Evolutionary conservation across 1,140 invertebrate species (phyloP).

Genomic region (Drosophila sp.): DNA sequence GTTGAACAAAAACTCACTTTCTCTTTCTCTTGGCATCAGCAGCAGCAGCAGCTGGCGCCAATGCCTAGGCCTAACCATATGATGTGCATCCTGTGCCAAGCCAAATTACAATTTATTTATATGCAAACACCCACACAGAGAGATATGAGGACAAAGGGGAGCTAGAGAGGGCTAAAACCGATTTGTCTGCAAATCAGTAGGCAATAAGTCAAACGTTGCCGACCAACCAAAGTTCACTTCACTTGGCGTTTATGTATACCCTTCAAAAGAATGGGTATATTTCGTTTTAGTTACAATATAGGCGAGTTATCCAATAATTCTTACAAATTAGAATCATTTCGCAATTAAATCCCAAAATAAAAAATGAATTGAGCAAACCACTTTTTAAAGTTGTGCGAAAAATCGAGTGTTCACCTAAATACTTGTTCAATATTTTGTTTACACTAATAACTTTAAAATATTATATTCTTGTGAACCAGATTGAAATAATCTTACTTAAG

Average conservation of each 20-base stretch:
- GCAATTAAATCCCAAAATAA: too few species aligned
- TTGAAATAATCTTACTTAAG: too few species aligned
- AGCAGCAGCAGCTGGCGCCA: slow-evolving; percentile 60
- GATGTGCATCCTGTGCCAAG: slow-evolving; percentile 66
- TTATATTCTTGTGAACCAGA: too few species aligned
- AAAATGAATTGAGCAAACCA: too few species aligned
- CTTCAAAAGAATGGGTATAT: neutral
- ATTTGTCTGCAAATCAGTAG: slow-evolving; percentile 78
- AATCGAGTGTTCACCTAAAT: too few species aligned
- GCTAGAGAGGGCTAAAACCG: slow-evolving; percentile 36
- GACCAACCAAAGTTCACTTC: slow-evolving; percentile 22
- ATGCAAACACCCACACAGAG: slow-evolving; percentile 64
- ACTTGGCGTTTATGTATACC: slow-evolving; percentile 6
- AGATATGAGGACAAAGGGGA: neutral
- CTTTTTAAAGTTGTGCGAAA: too few species aligned
- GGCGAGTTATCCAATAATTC: neutral
- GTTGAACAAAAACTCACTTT: slow-evolving; percentile 75
- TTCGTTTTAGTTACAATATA: neutral
- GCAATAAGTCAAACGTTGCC: slow-evolving; percentile 78
- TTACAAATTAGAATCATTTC: too few species aligned
- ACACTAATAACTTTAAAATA: too few species aligned
- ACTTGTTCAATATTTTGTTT: too few species aligned
- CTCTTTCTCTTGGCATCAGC: slow-evolving; percentile 45
- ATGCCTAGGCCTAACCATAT: slow-evolving; percentile 22
- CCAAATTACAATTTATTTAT: slow-evolving; percentile 79